These are phyloP conservation scores for Steinernema hermaphroditum DNA, from an alignment of 2,888 invertebrate genomes.

Conservation along the genomic window DNA sequence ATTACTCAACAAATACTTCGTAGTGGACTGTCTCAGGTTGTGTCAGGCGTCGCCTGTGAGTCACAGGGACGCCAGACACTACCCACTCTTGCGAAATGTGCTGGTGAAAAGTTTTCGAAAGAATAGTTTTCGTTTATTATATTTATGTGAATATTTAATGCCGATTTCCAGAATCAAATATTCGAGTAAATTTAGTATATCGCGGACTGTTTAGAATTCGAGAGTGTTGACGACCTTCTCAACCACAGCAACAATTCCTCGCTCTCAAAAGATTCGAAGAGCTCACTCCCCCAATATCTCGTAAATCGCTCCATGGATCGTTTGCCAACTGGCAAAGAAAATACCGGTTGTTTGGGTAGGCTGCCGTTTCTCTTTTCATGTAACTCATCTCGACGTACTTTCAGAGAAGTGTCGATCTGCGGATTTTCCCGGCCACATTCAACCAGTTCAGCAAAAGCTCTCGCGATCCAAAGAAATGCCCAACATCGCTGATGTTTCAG, in stretches of 20 bases:
- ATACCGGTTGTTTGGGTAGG: conserved; percentile 40
- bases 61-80: too few relatives aligned
- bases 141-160: too few relatives aligned
- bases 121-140: too few relatives aligned
- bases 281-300: conserved; percentile 27
- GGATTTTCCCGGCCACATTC: conserved; percentile 40
- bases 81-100: too few relatives aligned
- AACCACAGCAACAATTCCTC: conserved; percentile 21
- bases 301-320: conserved; percentile 45
- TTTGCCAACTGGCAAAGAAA: conserved; percentile 37
- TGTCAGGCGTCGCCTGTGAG: too few relatives aligned
- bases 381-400: neutral
- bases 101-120: too few relatives aligned
- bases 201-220: conserved; percentile 20
- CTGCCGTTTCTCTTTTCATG: too few relatives aligned
- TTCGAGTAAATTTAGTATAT: too few relatives aligned
- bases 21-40: too few relatives aligned
- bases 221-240: conserved; percentile 34
- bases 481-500: conserved; percentile 43
- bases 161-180: too few relatives aligned
- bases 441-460: conserved; percentile 36
- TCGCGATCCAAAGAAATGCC: conserved; percentile 47
- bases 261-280: conserved; percentile 32
- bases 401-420: conserved; percentile 45
- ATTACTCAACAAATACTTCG: too few relatives aligned